Evolutionary conservation across 1,140 invertebrate genomes (phyloP).

Genomic region (Spodoptera litura): DNA sequence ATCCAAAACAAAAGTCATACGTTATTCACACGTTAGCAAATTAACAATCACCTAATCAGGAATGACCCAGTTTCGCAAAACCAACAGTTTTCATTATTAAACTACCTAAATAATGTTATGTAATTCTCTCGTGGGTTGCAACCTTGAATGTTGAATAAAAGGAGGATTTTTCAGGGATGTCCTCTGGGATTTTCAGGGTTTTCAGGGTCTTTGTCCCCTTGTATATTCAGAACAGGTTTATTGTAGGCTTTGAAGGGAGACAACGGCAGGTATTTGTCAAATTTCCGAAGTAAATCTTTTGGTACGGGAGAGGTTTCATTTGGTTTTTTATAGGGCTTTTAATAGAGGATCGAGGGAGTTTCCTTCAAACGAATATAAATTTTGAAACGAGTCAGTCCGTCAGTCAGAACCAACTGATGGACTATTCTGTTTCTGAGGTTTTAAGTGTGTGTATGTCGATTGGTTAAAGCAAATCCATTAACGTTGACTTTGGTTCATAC

Average conservation of each 20-base stretch:
- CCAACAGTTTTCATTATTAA: constrained; percentile 41
- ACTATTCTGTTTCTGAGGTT: too few species aligned
- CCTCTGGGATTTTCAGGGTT: constrained; percentile 28
- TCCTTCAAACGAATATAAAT: not conserved
- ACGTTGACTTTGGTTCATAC: too few species aligned
- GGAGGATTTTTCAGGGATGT: constrained; percentile 28
- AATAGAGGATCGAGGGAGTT: not conserved
- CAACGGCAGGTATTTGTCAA: constrained; percentile 24
- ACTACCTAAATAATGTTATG: constrained; percentile 39
- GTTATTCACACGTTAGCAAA: constrained; percentile 24
- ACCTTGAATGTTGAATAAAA: constrained; percentile 16
- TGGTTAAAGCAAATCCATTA: too few species aligned
- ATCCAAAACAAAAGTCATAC: not conserved
- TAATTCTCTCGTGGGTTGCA: constrained; percentile 18
- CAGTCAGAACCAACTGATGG: too few species aligned
- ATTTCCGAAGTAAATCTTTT: not conserved
- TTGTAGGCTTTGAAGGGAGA: constrained; percentile 9
- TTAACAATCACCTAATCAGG: constrained; percentile 21
- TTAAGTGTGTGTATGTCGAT: too few species aligned
- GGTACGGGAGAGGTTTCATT: not conserved
- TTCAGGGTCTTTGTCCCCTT: not conserved
- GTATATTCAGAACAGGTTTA: constrained; percentile 7
- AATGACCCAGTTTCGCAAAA: constrained; percentile 32
- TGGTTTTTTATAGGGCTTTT: not conserved
- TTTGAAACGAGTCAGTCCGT: not conserved